phyloP scores from a whole-genome alignment of 2,888 invertebrate species.

The Erpobdella octoculata region DNA sequence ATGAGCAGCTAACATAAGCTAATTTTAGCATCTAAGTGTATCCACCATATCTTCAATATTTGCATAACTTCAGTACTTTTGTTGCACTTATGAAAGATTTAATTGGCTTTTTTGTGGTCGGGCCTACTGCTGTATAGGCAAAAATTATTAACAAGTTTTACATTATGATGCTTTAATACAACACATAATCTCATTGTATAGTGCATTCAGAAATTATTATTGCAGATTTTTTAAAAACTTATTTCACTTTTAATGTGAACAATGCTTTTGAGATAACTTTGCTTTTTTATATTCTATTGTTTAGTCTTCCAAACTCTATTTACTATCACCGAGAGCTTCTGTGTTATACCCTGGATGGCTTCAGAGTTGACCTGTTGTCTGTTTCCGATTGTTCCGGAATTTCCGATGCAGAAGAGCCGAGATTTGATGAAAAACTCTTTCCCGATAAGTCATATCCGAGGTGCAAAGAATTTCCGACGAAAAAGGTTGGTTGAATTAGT shows the following conservation, averaged over 20 bases:
- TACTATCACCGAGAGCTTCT: conserved; percentile 77
- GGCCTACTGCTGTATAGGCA: too few relatives aligned
- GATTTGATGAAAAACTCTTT: conserved; percentile 58
- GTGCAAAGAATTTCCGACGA: conserved; percentile 63
- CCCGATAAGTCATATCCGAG: conserved; percentile 63
- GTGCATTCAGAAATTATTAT: too few relatives aligned
- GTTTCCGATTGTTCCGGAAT: conserved; percentile 74
- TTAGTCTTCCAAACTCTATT: conserved; percentile 53
- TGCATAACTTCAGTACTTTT: neutral
- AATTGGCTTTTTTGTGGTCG: too few relatives aligned
- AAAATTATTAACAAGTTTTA: too few relatives aligned
- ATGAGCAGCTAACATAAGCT: too few relatives aligned
- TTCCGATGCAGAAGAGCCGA: conserved; percentile 63
- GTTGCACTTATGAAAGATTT: too few relatives aligned
- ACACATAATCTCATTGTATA: too few relatives aligned
- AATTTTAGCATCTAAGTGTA: too few relatives aligned
- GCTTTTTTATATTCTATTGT: conserved; percentile 14
- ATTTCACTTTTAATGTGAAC: too few relatives aligned
- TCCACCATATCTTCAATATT: neutral
- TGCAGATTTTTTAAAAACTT: too few relatives aligned
- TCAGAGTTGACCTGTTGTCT: conserved; percentile 73
- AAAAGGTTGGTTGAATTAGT: conserved; percentile 44
- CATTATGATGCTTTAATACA: too few relatives aligned
- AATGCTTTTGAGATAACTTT: neutral
- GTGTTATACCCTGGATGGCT: conserved; percentile 67